Base-by-base conservation (phyloP, 2,113 vertebrate genomes). In the Machaerirhynchus nigripectus region DNA sequence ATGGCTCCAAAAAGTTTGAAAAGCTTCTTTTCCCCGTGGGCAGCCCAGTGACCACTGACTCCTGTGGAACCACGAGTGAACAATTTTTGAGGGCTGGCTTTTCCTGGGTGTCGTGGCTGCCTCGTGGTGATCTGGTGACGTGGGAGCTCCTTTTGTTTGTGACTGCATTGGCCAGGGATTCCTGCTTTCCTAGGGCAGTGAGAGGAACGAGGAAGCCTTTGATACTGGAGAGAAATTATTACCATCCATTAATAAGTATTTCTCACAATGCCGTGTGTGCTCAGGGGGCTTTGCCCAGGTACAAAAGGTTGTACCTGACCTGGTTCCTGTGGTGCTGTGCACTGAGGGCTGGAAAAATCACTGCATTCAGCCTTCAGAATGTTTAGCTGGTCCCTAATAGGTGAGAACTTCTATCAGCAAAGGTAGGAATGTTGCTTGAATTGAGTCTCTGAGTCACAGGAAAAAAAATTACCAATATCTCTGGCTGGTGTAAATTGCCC, bases 11-110 rank as follows among this genome's bases (percentile, higher is more conserved):
- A 49, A 56, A 23, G 13, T 35, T 40, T 50, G 28, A 7, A 30
- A 30, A 7, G 6, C 17, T 31, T 31, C 53, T 23, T 35, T n/a
- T 47, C 26, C 57, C n/a, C 6, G 0, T 4, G 79, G 50, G 20
- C 42, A 61, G 55, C 15, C 17, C 46, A 4, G 42, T 27, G 37
- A 6, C 24, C 53, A 0, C 47, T 20, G 40, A 0, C 23, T 22
- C 6, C 84, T 1, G 7, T 47, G 46, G 20, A 39, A 15, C 10
- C 53, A 16, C 0, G 0, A 78, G 70, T 57, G 94, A 95, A 79
- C 92, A 91, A 53, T 94, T 96, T 96, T 96, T 86, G 83, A 81
- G 82, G 30, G 71, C 75, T 85, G 84, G 37, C 71, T 94, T 65
- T 40, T 35, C 7, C 52, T 15, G 30, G 9, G 28, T 64, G 53